These are phyloP conservation scores for Entomyzon cyanotis DNA, from an alignment of 2,113 vertebrate species.

Conservation along the genomic window DNA sequence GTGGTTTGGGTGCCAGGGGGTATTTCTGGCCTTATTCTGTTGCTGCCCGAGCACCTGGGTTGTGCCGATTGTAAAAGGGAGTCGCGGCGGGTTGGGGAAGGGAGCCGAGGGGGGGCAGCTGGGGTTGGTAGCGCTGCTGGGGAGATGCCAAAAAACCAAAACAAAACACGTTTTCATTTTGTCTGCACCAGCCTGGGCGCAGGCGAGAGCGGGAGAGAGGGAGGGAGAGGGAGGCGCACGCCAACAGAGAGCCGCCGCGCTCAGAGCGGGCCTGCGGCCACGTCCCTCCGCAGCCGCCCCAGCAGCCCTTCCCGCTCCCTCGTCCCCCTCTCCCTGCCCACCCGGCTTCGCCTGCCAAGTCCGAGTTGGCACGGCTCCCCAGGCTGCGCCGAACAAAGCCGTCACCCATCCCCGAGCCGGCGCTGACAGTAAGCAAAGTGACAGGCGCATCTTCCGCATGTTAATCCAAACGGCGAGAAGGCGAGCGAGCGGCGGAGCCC, in stretches of 20 bases:
- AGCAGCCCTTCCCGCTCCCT: slow-evolving; percentile 47
- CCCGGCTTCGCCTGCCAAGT: slow-evolving; percentile 59
- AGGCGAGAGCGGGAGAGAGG: slow-evolving; percentile 8
- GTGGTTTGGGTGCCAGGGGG: neutral
- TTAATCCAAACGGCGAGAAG: slow-evolving; percentile 60
- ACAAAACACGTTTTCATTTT: slow-evolving; percentile 67
- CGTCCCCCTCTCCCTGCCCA: slow-evolving; percentile 53
- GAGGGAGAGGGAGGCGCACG: slow-evolving; percentile 10
- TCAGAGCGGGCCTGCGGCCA: slow-evolving; percentile 59
- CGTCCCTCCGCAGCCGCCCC: slow-evolving; percentile 47
- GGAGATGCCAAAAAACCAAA: slow-evolving; percentile 59
- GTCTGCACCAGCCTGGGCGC: slow-evolving; percentile 60
- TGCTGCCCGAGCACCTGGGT: slow-evolving; percentile 11
- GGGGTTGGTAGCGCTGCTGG: slow-evolving; percentile 38
- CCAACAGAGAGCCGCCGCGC: slow-evolving; percentile 1
- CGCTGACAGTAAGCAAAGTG: slow-evolving; percentile 69
- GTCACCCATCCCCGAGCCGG: slow-evolving; percentile 64
- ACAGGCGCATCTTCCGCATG: slow-evolving; percentile 72
- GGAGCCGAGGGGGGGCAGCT: neutral
- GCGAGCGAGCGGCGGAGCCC: neutral
- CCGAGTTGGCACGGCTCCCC: slow-evolving; percentile 67
- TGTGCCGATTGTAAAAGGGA: neutral
- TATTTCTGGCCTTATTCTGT: slow-evolving; percentile 10
- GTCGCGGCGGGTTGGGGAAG: neutral
- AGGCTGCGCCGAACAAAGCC: slow-evolving; percentile 67